Conservation (phyloP, 2,113 vertebrate species). For the Paraplagusia blochii region DNA sequence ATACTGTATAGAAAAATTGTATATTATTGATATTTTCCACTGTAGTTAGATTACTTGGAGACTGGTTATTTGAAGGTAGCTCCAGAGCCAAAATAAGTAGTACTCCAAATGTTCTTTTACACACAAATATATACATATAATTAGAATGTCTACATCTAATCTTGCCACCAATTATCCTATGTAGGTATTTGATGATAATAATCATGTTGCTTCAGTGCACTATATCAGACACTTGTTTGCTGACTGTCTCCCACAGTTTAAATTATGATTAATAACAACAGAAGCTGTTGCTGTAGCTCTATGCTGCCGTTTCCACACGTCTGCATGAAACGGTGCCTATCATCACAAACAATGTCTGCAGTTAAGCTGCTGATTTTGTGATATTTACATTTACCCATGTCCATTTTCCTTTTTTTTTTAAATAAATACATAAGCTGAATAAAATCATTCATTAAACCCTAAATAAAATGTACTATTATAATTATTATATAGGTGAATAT, state of each 20-base stretch:
- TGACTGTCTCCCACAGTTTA: constrained; percentile 36
- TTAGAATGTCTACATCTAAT: no score
- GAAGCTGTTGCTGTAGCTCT: constrained; percentile 24
- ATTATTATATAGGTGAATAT: constrained; percentile 43
- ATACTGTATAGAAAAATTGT: no score
- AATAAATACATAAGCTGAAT: constrained; percentile 23
- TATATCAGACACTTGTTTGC: constrained; percentile 35
- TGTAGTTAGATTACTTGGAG: no score
- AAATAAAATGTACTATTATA: no score
- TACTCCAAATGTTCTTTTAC: no score
- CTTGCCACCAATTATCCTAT: neutral
- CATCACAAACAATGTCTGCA: constrained; percentile 41
- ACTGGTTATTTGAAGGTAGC: no score
- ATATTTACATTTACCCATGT: constrained; percentile 30
- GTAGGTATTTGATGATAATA: constrained; percentile 18
- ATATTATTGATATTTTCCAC: no score
- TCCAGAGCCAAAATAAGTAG: no score
- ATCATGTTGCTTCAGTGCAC: constrained; percentile 43
- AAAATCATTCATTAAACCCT: constrained; percentile 34
- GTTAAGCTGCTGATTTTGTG: constrained; percentile 35
- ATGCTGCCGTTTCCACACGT: constrained; percentile 20
- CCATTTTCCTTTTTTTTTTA: constrained; percentile 49
- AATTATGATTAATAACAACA: constrained; percentile 59
- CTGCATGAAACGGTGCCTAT: constrained; percentile 45
- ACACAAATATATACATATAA: neutral